A percentile compares a stretch with the other conserved stretches of the same genome.
Evolutionary conservation across 2,113 vertebrate genomes (phyloP).

Genomic region (Pterocles burchelli): DNA sequence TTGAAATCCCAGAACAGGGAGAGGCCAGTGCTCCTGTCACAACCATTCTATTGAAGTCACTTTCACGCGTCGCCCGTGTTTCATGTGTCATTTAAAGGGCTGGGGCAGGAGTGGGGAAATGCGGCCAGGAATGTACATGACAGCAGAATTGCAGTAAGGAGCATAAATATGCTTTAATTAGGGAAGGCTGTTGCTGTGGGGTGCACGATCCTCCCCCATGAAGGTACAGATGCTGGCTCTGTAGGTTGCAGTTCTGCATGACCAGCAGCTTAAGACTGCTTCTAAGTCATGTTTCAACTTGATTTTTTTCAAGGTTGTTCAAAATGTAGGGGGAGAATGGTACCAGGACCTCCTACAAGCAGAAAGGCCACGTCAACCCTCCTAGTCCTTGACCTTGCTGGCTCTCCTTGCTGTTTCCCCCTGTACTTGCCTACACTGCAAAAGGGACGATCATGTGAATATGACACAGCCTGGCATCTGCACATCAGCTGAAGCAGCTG

Average conservation of each 20-base stretch:
- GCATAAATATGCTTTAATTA: background rate
- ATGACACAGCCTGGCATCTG: slow-evolving; percentile 17
- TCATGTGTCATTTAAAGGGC: fast-evolving
- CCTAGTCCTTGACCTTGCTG: background rate
- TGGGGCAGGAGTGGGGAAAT: background rate
- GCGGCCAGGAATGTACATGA: background rate
- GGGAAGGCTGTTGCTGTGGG: background rate
- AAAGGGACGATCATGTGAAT: background rate
- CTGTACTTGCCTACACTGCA: background rate
- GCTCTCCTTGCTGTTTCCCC: background rate
- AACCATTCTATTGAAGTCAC: background rate
- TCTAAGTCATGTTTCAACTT: background rate
- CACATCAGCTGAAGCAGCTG: slow-evolving; percentile 41
- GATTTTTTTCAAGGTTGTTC: background rate
- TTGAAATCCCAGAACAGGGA: background rate
- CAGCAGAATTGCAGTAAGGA: background rate
- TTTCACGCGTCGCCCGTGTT: background rate
- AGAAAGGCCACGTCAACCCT: background rate
- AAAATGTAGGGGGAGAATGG: background rate
- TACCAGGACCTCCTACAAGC: background rate
- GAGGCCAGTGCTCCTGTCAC: background rate
- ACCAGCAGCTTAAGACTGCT: background rate
- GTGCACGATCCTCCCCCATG: fast-evolving
- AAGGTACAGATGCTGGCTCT: background rate
- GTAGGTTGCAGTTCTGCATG: background rate